These are phyloP conservation scores for Nymphalis io DNA, from an alignment of 1,140 invertebrate species.

Conservation along the genomic window DNA sequence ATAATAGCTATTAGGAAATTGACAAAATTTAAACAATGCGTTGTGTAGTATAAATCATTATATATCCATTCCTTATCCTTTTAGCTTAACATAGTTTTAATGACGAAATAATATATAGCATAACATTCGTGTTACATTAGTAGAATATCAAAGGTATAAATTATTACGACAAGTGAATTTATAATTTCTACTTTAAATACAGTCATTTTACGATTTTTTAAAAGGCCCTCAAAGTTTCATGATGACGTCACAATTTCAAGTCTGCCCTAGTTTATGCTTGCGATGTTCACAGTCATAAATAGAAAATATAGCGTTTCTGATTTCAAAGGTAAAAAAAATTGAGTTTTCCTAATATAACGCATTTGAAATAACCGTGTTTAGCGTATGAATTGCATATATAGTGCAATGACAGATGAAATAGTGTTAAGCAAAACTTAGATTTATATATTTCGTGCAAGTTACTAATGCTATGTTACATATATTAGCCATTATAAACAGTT, in stretches of 20 bases:
- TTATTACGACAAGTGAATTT: conserved; percentile 1
- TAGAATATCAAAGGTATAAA: neutral
- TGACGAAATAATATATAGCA: neutral
- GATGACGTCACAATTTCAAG: conserved; percentile 53
- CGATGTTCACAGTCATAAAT: conserved; percentile 29
- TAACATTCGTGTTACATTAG: neutral
- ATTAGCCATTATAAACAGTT: neutral
- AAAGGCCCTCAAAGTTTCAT: conserved; percentile 40
- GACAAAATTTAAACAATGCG: too few relatives aligned
- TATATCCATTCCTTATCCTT: too few relatives aligned
- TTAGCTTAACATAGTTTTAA: too few relatives aligned
- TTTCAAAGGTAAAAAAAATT: conserved; percentile 11
- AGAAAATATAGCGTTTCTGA: conserved; percentile 11
- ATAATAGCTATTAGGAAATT: too few relatives aligned
- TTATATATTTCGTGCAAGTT: neutral
- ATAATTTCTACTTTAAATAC: neutral
- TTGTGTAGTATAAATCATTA: too few relatives aligned
- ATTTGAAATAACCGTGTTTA: too few relatives aligned
- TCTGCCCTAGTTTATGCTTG: conserved; percentile 38
- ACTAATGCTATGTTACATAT: too few relatives aligned
- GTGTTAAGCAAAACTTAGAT: neutral
- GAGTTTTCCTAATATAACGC: neutral
- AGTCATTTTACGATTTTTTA: conserved; percentile 13
- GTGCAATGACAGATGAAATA: too few relatives aligned
- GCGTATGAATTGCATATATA: too few relatives aligned